Evolutionary conservation across 2,113 vertebrate genomes (phyloP), one percentile per base, ranked within the genome.

Genomic region (Nerophis ophidion): DNA sequence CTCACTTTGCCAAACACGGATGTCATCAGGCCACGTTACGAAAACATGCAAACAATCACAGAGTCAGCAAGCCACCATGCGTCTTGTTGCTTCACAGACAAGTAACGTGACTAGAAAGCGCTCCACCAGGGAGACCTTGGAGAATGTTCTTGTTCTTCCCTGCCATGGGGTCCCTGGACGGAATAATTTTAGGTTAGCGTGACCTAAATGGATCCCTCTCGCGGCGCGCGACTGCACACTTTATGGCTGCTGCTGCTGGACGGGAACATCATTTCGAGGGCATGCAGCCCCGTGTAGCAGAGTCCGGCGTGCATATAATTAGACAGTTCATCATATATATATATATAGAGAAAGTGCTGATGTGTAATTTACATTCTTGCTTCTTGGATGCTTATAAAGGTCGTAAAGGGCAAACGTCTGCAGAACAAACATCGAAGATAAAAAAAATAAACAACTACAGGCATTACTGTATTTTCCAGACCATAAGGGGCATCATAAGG

Each of bases 81-180:
- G 75, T 60, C 48, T 42, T 52, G 72, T 48, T 65, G 63, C 44
- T 55, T 38, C 13, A 63, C 61, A 58, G 54, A 73, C 26, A 56
- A 69, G 56, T 50, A 51, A 81, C 74, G 68, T 67, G 63, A 70
- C 74, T 70, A 71, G 61, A 68, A 49, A 69, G 35, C 53, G 55
- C 49, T 52, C 36, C 5, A 34, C 15, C 5, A 57, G 45, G 49
- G 17, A 62, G 46, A 61, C 57, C 36, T 33, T 56, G 36, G 3
- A 66, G 62, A 56, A 55, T 65, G 42, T 51, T 40, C 58, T n/a
- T 15, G 42, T 51, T 40, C 58, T n/a, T 15, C 50, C 33, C 35
- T 33, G 57, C 15, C 26, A 1, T 48, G 60, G 46, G 50, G 56
- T 72, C 52, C 36, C 50, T 50, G 48, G 56, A 44, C 50, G 53